phyloP scores from a whole-genome alignment of 2,113 vertebrate species.

The Barnardius zonarius region DNA sequence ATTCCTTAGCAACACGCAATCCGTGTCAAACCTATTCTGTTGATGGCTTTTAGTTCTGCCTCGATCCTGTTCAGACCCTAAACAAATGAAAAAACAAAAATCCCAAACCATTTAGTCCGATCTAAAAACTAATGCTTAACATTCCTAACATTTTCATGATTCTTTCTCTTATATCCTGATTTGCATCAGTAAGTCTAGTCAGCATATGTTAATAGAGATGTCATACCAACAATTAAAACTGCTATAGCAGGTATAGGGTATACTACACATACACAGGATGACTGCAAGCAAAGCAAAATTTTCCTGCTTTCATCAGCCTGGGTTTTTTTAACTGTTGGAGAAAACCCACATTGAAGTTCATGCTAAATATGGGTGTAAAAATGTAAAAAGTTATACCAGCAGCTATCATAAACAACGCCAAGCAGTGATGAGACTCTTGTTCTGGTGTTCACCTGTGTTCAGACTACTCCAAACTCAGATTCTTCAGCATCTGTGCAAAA shows the following conservation, averaged over 20 bases:
- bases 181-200: background rate
- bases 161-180: background rate
- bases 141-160: background rate
- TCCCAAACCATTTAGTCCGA: background rate
- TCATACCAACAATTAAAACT: background rate
- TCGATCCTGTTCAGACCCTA: background rate
- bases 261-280: background rate
- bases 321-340: background rate
- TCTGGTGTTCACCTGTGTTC: background rate
- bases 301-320: background rate
- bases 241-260: background rate
- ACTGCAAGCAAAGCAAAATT: background rate
- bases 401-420: background rate
- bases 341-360: background rate
- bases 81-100: background rate
- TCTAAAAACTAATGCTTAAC: background rate
- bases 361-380: background rate
- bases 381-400: background rate
- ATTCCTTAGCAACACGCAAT: background rate
- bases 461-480: background rate
- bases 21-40: background rate
- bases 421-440: background rate
- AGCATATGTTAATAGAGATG: background rate
- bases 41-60: background rate
- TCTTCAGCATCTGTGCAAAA: background rate